Conservation (phyloP, 2,888 invertebrate genomes). For the Drosophila kokeensis region DNA sequence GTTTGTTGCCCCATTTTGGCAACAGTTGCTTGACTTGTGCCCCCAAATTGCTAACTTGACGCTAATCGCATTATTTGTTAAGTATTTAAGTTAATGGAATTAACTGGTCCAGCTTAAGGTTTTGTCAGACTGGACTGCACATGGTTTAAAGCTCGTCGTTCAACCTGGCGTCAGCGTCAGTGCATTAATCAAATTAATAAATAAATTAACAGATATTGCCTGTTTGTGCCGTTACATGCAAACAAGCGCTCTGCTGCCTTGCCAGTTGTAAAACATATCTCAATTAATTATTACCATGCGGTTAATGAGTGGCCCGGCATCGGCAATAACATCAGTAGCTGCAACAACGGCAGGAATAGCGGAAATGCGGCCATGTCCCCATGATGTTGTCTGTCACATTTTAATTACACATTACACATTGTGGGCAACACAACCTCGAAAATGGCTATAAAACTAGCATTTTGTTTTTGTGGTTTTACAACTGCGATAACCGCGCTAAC, state of each 20-base stretch:
- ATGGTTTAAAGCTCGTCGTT: conserved; percentile 9
- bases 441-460: conserved; percentile 62
- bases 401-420: conserved; percentile 75
- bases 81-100: conserved; percentile 55
- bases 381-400: conserved; percentile 71
- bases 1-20: conserved; percentile 31
- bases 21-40: conserved; percentile 17
- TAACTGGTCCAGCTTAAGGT: conserved; percentile 35
- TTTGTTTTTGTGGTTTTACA: conserved; percentile 57
- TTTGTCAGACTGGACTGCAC: conserved; percentile 7
- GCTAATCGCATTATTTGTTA: conserved; percentile 55
- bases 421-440: conserved; percentile 45
- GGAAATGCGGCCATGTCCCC: conserved; percentile 48
- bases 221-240: conserved; percentile 22
- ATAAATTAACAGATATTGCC: conserved; percentile 76
- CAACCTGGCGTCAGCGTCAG: conserved; percentile 48
- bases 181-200: conserved; percentile 84
- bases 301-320: conserved; percentile 62
- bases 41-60: conserved; percentile 28
- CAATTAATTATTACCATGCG: conserved; percentile 82
- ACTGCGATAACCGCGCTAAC: conserved; percentile 31
- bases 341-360: conserved; percentile 15
- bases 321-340: conserved; percentile 30
- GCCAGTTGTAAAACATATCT: conserved; percentile 69
- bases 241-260: conserved; percentile 18